Evolutionary conservation across 2,888 invertebrate genomes (phyloP), one percentile per base, ranked within the genome.

Genomic region (Phaonia tiefii): DNA sequence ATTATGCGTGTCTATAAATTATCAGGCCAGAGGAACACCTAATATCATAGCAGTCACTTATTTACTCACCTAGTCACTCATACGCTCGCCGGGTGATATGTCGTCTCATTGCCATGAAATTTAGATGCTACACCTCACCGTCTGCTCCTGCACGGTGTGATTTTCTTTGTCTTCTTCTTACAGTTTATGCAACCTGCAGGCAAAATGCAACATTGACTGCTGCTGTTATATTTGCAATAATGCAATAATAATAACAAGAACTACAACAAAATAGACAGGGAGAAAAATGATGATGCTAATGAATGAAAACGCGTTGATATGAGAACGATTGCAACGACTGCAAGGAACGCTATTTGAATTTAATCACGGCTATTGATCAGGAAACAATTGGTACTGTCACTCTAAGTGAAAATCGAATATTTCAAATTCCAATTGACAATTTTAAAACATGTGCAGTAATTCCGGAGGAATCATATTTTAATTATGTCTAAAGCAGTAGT

Each of bases 1-100:
- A 73, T 73, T 69, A 81, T 84, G 84, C 84, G 83, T 84, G 83
- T 77, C 71, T 78, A 84, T 84, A 83, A 79, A 83, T 84, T 84
- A 83, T 82, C 80, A 22, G 63, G 63, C 42, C n/a, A 20, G 39
- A 60, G 63, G 60, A 72, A 72, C 70, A 72, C 56, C 67, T 78
- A 63, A 71, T 75, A 78, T 81, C 75, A 81, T 78, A 75, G 67
- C 72, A 75, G 81, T 75, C 81, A 81, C 72, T 81, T 81, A 81
- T 72, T 81, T 81, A 72, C 81, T 81, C 81, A 81, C 81, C 81
- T 72, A 81, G 78, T 81, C 81, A 81, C 78, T 81, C 78, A 81
- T 78, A 63, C 65, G 72, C 81, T 81, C 82, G 79, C 79, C 76
- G 79, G 82, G 82, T 79, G 76, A 82, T 79, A 82, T 82, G 82